Evolutionary conservation across 2,113 vertebrate species (phyloP), one percentile per base, ranked within the genome.

Genomic region (Cyrtonyx montezumae): DNA sequence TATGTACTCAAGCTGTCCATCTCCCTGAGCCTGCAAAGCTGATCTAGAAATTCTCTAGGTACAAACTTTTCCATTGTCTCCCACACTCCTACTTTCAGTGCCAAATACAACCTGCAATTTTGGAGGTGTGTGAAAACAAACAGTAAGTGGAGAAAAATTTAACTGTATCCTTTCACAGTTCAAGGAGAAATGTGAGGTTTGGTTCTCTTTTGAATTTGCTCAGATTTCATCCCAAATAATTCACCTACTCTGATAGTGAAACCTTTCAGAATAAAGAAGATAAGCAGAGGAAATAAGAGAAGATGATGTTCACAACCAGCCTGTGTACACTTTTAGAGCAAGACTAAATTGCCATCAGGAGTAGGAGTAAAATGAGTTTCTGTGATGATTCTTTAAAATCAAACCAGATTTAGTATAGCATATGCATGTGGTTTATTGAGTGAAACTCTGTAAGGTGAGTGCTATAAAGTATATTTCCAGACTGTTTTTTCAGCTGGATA

Each of bases 401-500:
- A 92, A 96, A 94, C 32, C 83, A 97, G 84, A 94, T 91, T 95
- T 97, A 90, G 80, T 96, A 84, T 66, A 77, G 71, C 70, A 74
- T 49, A 87, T 90, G 56, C 73, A 84, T 87, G 85, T 46, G 67
- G 96, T 97, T 98, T 98, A 97, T 97, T 97, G 96, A 84, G 91
- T 42, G 48, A 98, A 98, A 97, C 91, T 96, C 94, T 97, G 78
- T 97, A 97, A 98, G 96, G 83, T 98, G 97, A 96, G 71, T 96
- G 96, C 96, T 96, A 96, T 95, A 87, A 97, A 97, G 83, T 88
- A 97, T 96, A 96, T 97, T 97, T 96, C 90, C 77, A 97, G 84
- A 84, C 90, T 98, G 94, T 97, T 98, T 98, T 96, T 97, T 96
- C 97, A 98, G 97, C 97, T 98, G 98, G 91, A 91, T 97, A 97